Conservation (phyloP, 2,113 vertebrate genomes). For the Rattus rattus region DNA sequence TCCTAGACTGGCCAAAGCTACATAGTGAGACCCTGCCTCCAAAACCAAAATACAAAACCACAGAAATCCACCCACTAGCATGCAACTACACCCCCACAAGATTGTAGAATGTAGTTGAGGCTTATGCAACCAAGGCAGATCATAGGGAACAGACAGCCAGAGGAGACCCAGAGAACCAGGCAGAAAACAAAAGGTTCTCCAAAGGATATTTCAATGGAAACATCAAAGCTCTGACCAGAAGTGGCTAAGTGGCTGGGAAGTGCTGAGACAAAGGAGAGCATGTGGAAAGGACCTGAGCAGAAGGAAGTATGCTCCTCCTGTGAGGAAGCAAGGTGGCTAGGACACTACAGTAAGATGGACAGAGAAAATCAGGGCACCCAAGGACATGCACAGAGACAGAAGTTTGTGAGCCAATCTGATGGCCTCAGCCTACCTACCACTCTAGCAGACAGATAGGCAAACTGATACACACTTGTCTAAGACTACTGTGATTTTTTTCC, state of each 20-base stretch:
- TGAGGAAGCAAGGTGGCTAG: background rate
- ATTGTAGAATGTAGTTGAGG: fast-evolving
- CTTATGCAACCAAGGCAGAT: background rate
- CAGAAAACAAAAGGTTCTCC: background rate
- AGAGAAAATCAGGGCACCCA: too few species aligned
- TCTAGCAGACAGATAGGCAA: background rate
- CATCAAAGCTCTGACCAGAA: background rate
- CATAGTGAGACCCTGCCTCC: background rate
- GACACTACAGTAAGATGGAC: fast-evolving
- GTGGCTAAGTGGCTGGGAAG: background rate
- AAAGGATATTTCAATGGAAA: background rate
- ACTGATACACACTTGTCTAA: background rate
- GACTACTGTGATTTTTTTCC: background rate
- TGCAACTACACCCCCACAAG: background rate
- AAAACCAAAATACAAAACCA: background rate
- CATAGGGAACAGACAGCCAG: background rate
- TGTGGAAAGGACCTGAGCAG: background rate
- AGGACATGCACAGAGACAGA: too few species aligned
- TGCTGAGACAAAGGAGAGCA: background rate
- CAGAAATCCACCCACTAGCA: background rate
- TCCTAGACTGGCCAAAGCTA: background rate
- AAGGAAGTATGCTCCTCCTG: background rate
- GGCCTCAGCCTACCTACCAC: fast-evolving
- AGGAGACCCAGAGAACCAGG: fast-evolving
- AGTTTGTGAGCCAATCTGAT: fast-evolving